These are phyloP conservation scores for Cepaea hortensis DNA, from an alignment of 2,888 invertebrate species.

Conservation along the genomic window DNA sequence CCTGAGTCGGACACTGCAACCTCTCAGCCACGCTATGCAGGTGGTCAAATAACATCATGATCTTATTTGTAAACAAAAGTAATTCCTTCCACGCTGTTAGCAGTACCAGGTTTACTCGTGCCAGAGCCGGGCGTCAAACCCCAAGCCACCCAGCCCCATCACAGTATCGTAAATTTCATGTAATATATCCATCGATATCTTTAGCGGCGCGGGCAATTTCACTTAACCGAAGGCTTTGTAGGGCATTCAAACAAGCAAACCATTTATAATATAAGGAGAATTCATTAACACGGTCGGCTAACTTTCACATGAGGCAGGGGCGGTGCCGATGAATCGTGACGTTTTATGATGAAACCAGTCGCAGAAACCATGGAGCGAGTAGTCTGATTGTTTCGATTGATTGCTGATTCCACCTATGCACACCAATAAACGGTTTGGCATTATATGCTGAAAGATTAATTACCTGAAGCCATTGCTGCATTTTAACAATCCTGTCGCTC, in stretches of 20 bases:
- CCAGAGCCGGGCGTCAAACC: not conserved
- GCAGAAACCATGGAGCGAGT: conserved; percentile 28
- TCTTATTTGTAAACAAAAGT: too few species aligned
- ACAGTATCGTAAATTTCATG: not conserved
- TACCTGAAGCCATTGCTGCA: conserved; percentile 34
- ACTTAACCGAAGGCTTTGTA: conserved; percentile 19
- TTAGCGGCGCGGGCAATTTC: not conserved
- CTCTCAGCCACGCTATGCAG: too few species aligned
- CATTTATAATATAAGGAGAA: conserved; percentile 41
- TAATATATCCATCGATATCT: conserved; percentile 23
- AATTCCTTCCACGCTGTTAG: too few species aligned
- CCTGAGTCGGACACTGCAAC: too few species aligned
- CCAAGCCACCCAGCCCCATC: not conserved
- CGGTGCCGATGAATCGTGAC: conserved; percentile 32
- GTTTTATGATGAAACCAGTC: conserved; percentile 28
- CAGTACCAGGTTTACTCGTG: too few species aligned
- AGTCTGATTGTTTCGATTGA: conserved; percentile 26
- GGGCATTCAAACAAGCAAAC: conserved; percentile 38
- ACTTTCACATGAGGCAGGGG: not conserved
- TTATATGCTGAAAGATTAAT: conserved; percentile 43
- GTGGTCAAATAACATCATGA: too few species aligned
- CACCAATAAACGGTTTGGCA: conserved; percentile 33
- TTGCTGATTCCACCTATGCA: conserved; percentile 34
- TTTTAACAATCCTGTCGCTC: not conserved
- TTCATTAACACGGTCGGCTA: conserved; percentile 37